Percentiles rank a stretch among this genome's conserved stretches.
Conservation (phyloP, 2,888 invertebrate genomes). For the Coleophora deauratella region DNA sequence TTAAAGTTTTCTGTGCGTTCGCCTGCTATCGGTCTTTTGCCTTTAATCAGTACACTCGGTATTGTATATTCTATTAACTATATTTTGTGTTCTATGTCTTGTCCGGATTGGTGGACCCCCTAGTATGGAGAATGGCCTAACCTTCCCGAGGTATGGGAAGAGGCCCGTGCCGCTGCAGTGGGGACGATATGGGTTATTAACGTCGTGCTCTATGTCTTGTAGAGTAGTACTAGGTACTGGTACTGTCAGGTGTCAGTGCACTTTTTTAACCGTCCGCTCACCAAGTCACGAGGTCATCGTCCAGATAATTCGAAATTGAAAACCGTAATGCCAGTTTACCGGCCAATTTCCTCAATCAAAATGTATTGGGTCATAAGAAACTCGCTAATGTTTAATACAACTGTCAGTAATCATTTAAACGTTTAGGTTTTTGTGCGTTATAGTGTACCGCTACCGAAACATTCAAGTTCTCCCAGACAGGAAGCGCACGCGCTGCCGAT, state of each 20-base stretch:
- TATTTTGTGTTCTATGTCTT: too few relatives aligned
- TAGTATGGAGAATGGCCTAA: too few relatives aligned
- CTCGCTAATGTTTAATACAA: not conserved
- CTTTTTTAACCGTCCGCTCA: too few relatives aligned
- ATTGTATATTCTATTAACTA: constrained; percentile 13
- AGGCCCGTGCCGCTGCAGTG: too few relatives aligned
- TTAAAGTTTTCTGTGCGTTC: constrained; percentile 32
- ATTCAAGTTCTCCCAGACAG: constrained; percentile 23
- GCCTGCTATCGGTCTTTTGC: constrained; percentile 23
- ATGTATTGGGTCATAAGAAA: constrained; percentile 17
- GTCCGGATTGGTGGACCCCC: not conserved
- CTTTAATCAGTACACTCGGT: constrained; percentile 5
- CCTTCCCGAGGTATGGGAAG: too few relatives aligned
- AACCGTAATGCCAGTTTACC: not conserved
- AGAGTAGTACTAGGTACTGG: too few relatives aligned
- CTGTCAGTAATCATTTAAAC: constrained; percentile 9
- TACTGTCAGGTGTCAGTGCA: too few relatives aligned
- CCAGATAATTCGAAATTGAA: not conserved
- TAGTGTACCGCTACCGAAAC: constrained; percentile 12
- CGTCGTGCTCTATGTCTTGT: too few relatives aligned
- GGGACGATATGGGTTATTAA: too few relatives aligned
- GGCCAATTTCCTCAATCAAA: constrained; percentile 1
- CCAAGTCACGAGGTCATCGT: too few relatives aligned
- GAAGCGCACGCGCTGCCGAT: constrained; percentile 42
- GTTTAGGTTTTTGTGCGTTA: constrained; percentile 8